Evolutionary conservation across 1,140 invertebrate species (phyloP), one percentile per base, ranked within the genome.

Genomic region (Lasaia peninsularis): DNA sequence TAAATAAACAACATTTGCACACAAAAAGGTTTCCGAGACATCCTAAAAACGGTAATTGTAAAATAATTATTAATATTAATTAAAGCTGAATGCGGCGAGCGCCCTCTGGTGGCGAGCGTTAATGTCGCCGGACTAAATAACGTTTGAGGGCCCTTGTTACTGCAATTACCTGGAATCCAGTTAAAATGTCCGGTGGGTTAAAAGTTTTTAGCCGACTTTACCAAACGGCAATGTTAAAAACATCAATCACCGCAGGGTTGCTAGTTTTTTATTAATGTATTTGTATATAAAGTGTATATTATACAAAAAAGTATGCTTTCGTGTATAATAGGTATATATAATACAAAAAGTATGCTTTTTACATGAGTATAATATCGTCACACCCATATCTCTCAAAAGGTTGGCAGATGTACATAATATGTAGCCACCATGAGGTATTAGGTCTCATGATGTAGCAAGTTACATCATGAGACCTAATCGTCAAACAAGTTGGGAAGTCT

Each of bases 131-230:
- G 68, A 72, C 77, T 75, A 77, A 84, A 81, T 78, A 75, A 75
- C 71, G 75, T 80, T 82, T 76, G 74, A 84, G 79, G 65, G 78
- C 75, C 72, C 79, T 82, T 84, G 80, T 82, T 78, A 77, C 72
- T 75, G 74, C 73, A 80, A 85, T 85, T 80, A 84, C 72, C 58
- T 16, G 16, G 55, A 31, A 35, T 33, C 58, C 65, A 62, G 64
- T 66, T 58, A 61, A 64, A 73, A 74, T 67, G 69, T 75, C 65
- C 64, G 65, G 49, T 50, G 62, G 62, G 58, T 70, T 71, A 71
- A 77, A 73, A 76, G 63, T 76, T 80, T 71, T 33, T 37, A 57
- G 20, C 40, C 14, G 20, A 20, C 16, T 40, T 57, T 57, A n/a
- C 18, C 20, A 12, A n/a, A n/a, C n/a, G n/a, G 48, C 20, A 34